Base-by-base conservation (phyloP, 2,113 vertebrate species). In the Chionodraco myersi region DNA sequence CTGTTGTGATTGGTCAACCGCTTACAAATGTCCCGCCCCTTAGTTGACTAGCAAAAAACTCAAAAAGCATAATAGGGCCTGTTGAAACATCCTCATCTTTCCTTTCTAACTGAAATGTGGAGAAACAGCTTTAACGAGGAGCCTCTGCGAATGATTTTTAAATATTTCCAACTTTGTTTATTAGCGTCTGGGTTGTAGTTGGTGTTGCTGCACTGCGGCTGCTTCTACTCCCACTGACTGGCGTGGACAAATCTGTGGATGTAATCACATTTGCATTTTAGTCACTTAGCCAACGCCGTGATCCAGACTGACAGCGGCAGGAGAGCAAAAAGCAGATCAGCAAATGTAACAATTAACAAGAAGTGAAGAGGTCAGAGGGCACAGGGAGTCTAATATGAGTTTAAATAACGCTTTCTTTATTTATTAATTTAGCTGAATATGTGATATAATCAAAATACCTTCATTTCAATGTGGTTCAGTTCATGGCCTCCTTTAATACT, bases 211-310 rank as follows among this genome's bases (percentile, higher is more conserved):
- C 80, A 72, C 62, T 77, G 80, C 62, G 49, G 79, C 59, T 71
- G 66, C 54, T 47, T 10, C 48, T 36, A 44, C 57, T 56, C 67
- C 61, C 48, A 48, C 67, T 47, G 49, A 70, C 61, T 12, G 67
- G 65, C 57, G 57, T 23, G 64, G 54, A 62, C 16, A 65, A 65
- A 58, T 61, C 47, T 72, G 61, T 41, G 59, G 34, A 58, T 67
- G 70, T 77, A 57, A 81, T 81, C 60, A 75, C 65, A 82, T 82
- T 82, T 76, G 80, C 79, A 81, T 81, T 76, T 78, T 34, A 73
- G 62, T 74, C 70, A 74, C 63, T 77, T 61, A 49, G 68, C 66
- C 66, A 72, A 10, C 11, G 41, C 67, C 41, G 26, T 49, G 36
- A 51, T 36, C 5, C 36, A 12, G 51, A 36, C 64, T 4, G 47